These are phyloP conservation scores for Thecophora atra DNA, from an alignment of 2,888 invertebrate genomes.

Conservation along the genomic window DNA sequence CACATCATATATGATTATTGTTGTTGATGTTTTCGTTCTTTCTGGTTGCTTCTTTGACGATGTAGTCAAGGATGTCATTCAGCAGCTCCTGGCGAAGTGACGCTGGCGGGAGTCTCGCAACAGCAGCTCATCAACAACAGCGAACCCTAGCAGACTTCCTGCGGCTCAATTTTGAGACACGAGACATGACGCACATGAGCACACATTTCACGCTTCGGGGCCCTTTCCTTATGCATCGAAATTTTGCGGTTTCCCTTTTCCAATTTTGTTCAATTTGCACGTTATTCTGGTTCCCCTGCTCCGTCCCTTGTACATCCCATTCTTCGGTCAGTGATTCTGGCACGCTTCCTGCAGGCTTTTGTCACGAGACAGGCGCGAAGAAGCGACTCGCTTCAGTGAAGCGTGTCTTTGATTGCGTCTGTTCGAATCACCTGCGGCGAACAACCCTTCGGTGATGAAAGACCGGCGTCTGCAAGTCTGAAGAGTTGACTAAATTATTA, in stretches of 20 bases:
- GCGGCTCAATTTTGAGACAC: neutral
- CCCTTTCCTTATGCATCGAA: neutral
- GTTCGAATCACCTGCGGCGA: too few species aligned
- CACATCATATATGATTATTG: neutral
- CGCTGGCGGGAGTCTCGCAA: neutral
- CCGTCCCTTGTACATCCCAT: too few species aligned
- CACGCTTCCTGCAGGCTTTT: too few species aligned
- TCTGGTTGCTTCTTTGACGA: neutral
- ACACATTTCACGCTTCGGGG: neutral
- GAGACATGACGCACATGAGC: neutral
- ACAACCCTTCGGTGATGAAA: too few species aligned
- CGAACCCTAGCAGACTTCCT: neutral
- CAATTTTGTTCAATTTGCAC: conserved; percentile 27
- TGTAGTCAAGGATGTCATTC: too few species aligned
- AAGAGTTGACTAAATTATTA: conserved; percentile 18
- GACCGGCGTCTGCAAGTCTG: conserved; percentile 3
- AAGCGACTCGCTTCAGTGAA: too few species aligned
- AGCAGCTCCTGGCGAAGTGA: neutral
- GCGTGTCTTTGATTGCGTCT: too few species aligned
- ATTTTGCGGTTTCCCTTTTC: conserved; percentile 22
- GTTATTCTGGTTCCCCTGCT: neutral
- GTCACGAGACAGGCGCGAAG: too few species aligned
- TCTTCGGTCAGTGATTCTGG: too few species aligned
- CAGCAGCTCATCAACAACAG: too few species aligned
- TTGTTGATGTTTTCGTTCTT: neutral